Evolutionary conservation across 1,140 invertebrate genomes (phyloP), one percentile per base, ranked within the genome.

Genomic region (Tigriopus japonicus): DNA sequence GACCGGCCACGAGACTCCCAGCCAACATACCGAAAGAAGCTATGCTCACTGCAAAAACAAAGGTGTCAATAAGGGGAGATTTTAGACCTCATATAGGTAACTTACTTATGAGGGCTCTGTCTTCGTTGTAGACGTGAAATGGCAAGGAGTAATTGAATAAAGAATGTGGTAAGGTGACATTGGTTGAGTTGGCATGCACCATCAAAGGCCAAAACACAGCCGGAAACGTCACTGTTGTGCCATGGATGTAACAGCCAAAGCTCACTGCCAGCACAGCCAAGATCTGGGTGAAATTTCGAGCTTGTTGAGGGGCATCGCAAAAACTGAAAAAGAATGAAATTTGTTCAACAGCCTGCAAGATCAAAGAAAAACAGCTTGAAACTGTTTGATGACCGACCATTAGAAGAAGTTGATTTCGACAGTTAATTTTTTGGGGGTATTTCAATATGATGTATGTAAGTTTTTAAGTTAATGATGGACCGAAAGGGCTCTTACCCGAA

Each of bases 21-120:
- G 42, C 15, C 14, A 58, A 41, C 55, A 58, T 58, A 2, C 55
- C 55, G 41, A 58, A 58, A 12, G 55, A 58, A 14, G 55, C 21
- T 3, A 58, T 58, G 55, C 55, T 58, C 12, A 40, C 55, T 17
- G 10, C n/a, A 58, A 58, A 58, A 12, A 49, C 21, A 49, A 49
- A 5, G 21, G n/a, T n/a, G n/a, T n/a, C n/a, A n/a, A n/a, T n/a
- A n/a, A n/a, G n/a, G n/a, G n/a, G n/a, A n/a, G n/a, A n/a, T n/a
- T n/a, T n/a, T n/a, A n/a, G n/a, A n/a, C n/a, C n/a, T n/a, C n/a
- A n/a, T n/a, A n/a, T n/a, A n/a, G n/a, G n/a, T n/a, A 5, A 21
- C n/a, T 15, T 49, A 49, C 45, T 21, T 3, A 49, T 49, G 45
- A 49, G 45, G 6, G 45, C n/a, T 17, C n/a, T 49, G 45, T 49